Base-by-base conservation (phyloP, 2,113 vertebrate genomes). In the Hippopotamus amphibius region DNA sequence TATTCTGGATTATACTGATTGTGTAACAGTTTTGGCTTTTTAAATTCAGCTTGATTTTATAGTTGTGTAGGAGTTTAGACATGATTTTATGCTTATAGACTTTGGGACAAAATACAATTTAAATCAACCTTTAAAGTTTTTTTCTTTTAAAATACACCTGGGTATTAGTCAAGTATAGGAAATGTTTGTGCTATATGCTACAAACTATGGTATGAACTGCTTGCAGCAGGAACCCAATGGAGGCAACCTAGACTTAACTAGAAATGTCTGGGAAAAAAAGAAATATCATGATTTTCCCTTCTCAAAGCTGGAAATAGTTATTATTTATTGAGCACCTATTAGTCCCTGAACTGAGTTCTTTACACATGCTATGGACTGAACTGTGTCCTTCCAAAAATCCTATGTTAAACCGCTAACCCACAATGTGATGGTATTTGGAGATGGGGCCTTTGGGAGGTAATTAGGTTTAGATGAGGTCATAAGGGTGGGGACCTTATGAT, bases 281-380 rank as follows among this genome's bases (percentile, higher is more conserved):
- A 24, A 68, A 77, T 74, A 57, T 69, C 63, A 76, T 53, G 28
- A 61, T 81, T 76, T 48, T 8, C 16, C 17, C 4, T n/a, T 80
- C 30, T 13, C 43, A 83, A 57, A 74, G 26, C 55, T 80, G 50
- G 50, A 91, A 96, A 89, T 79, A 66, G 17, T 55, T 88, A 63
- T 63, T 96, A 66, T 79, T 93, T 96, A 59, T 53, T 68, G 28
- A 87, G 50, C 11, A 21, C 26, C 33, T 48, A 22, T 33, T 33
- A 86, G 90, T 93, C 55, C 66, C 74, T 50, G 14, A 24, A 26
- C 26, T 82, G n/a, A 76, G 74, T 61, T 88, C 19, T 97, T 96
- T 82, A 69, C 7, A 41, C n/a, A 9, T 86, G 48, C 50, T 61
- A 21, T 33, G 19, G n/a, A 79, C 61, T 86, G n/a, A 77, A 69